Conservation (phyloP, 35 echinoderm and acorn worm species). For the Eucidaris tribuloides region DNA sequence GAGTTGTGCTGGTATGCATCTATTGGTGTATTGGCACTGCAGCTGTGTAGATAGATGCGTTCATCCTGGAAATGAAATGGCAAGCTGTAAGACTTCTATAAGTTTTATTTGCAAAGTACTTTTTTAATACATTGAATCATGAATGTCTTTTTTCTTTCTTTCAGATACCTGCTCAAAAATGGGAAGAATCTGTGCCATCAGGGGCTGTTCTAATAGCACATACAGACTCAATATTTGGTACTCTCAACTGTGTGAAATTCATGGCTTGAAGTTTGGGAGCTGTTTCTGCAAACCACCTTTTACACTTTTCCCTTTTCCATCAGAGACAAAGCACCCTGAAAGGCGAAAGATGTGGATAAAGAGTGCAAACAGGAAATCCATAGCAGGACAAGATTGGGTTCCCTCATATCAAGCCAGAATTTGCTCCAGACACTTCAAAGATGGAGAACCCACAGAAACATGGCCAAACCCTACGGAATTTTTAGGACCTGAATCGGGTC, state of each 20-base stretch:
- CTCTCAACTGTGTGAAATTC: background rate
- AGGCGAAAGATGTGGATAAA: background rate
- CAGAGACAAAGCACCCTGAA: background rate
- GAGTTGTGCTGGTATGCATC: no score
- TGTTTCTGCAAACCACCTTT: background rate
- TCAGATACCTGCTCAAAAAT: no score
- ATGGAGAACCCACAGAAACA: background rate
- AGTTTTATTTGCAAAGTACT: no score
- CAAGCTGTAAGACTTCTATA: no score
- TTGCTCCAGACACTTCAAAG: background rate
- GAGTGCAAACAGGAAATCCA: background rate
- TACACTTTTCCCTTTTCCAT: conserved; percentile 14
- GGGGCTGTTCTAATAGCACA: conserved; percentile 1
- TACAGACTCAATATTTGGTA: background rate
- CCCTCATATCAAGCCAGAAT: background rate
- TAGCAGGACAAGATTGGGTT: background rate
- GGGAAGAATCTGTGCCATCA: background rate
- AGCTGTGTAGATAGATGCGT: no score
- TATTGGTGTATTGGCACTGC: no score
- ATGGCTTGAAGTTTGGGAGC: background rate
- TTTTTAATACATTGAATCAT: no score
- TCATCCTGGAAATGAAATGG: no score
- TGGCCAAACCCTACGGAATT: background rate
- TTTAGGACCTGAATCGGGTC: background rate
- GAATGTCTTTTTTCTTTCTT: no score